Evolutionary conservation across 2,113 vertebrate species (phyloP).

Genomic region (Cryptomyrus ogoouensis): DNA sequence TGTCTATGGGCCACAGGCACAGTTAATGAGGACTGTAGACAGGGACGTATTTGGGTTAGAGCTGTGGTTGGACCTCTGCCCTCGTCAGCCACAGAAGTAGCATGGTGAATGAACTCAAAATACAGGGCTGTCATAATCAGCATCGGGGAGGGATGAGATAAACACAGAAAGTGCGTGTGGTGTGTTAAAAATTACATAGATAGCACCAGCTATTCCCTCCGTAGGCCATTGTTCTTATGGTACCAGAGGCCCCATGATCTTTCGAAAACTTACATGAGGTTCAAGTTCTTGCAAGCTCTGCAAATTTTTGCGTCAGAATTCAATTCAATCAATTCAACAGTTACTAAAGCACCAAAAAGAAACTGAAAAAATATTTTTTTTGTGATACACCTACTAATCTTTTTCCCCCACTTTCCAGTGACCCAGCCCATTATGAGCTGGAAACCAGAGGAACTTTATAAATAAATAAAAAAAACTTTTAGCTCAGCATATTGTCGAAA

Average conservation of each 20-base stretch:
- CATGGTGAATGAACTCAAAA: not conserved
- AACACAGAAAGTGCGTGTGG: not conserved
- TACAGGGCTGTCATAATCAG: not conserved
- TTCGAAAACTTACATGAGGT: not conserved
- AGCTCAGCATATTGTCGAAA: not conserved
- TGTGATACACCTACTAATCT: not conserved
- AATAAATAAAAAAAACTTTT: not conserved
- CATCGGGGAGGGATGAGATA: not conserved
- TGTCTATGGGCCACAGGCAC: not conserved
- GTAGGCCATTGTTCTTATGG: not conserved
- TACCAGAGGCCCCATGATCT: constrained; percentile 4
- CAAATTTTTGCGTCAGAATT: not conserved
- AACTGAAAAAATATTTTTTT: not conserved
- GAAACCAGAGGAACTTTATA: not conserved
- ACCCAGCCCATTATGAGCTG: not conserved
- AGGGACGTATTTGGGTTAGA: constrained; percentile 3
- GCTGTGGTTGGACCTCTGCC: not conserved
- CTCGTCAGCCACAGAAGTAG: not conserved
- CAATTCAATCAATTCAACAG: not conserved
- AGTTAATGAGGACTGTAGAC: not conserved
- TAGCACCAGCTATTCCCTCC: constrained; percentile 27
- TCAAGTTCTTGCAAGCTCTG: not conserved
- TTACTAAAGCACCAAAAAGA: not conserved
- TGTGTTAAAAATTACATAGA: constrained; percentile 12
- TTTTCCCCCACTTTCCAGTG: not conserved